These are phyloP conservation scores for Myripristis jacobus DNA, from an alignment of 2,797 vertebrate species.

Conservation along the genomic window DNA sequence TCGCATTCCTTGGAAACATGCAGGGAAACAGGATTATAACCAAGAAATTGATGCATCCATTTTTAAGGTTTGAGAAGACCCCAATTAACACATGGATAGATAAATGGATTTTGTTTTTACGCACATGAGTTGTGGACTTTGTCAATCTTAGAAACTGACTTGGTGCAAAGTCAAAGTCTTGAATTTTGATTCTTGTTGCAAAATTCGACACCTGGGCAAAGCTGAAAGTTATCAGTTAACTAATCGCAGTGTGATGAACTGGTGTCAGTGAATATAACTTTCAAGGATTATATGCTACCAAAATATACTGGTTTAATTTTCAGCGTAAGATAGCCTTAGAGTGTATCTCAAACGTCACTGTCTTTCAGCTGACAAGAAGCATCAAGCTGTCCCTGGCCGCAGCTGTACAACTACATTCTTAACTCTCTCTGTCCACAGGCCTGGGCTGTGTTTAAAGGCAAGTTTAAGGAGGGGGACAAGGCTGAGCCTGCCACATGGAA, in stretches of 20 bases:
- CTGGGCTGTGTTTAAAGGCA: slow-evolving; percentile 99
- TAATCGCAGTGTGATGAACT: too few species aligned
- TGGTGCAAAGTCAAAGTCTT: too few species aligned
- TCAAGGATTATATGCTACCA: too few species aligned
- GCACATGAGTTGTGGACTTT: background rate
- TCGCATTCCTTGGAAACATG: slow-evolving; percentile 98
- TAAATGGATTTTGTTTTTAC: background rate
- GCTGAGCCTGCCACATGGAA: slow-evolving; percentile 99
- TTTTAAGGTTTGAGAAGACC: slow-evolving; percentile 88
- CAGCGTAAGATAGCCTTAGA: background rate
- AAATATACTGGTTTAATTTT: too few species aligned
- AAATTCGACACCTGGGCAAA: too few species aligned
- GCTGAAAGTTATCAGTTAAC: too few species aligned
- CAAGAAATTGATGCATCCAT: slow-evolving; percentile 98
- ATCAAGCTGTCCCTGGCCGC: background rate
- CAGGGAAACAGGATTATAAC: slow-evolving; percentile 98
- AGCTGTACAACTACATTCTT: background rate
- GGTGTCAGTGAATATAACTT: too few species aligned
- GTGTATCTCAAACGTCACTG: too few species aligned
- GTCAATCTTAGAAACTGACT: too few species aligned
- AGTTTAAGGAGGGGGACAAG: slow-evolving; percentile 98
- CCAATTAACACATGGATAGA: background rate
- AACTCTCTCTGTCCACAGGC: slow-evolving; percentile 80
- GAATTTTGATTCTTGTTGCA: too few species aligned
- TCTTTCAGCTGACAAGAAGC: background rate